A percentile compares a stretch with the other conserved stretches of the same genome.
These are phyloP conservation scores for Silurus glanis DNA, from an alignment of 2,113 vertebrate genomes.

Conservation along the genomic window DNA sequence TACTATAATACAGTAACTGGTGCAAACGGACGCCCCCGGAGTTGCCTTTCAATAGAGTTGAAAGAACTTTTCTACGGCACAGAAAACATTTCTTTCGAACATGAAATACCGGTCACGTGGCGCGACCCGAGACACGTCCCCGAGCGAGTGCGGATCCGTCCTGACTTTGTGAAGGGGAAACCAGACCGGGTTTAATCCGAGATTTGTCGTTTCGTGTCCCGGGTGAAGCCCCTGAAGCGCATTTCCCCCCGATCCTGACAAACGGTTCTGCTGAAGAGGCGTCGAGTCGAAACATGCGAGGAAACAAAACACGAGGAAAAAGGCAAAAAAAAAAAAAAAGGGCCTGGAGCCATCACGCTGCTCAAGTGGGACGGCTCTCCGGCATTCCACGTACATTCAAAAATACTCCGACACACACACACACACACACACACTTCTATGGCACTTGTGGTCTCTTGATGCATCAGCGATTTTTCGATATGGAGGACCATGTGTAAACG, in stretches of 20 bases:
- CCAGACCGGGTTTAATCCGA: background rate
- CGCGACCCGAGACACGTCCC: background rate
- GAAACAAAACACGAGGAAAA: background rate
- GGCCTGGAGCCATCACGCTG: background rate
- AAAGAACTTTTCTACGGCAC: no score
- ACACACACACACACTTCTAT: background rate
- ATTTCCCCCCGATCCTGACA: background rate
- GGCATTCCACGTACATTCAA: conserved; percentile 11
- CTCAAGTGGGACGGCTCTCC: conserved; percentile 2
- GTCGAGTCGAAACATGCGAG: conserved; percentile 35
- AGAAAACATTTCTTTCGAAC: background rate
- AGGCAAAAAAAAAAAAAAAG: background rate
- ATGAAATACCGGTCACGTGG: background rate
- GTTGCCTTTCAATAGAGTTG: no score
- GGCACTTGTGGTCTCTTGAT: background rate
- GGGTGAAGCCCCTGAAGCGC: background rate
- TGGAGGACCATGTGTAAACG: no score
- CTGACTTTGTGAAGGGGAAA: background rate
- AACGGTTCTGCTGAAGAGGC: no score
- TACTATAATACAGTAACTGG: no score
- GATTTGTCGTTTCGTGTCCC: background rate
- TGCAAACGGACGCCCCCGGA: no score
- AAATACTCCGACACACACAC: conserved; percentile 1
- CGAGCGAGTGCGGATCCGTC: background rate
- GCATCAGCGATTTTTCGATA: no score